Percentiles rank a stretch among this genome's conserved stretches.
These are phyloP conservation scores for Trichonephila clavata DNA, from an alignment of 1,140 invertebrate species.

Conservation along the genomic window DNA sequence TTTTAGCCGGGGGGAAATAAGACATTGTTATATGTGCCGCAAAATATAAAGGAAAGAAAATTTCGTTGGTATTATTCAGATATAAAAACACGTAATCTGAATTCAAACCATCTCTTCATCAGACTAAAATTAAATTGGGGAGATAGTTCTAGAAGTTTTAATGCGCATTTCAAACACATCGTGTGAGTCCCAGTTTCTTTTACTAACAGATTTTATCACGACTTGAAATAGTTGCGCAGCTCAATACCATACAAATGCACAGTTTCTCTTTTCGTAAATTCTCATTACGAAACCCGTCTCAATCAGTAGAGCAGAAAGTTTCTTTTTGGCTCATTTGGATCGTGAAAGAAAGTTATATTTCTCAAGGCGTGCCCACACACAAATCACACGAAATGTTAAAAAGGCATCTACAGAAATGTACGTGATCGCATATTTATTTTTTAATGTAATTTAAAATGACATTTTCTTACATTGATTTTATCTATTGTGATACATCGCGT, in stretches of 20 bases:
- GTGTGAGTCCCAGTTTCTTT: neutral
- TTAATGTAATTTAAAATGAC: too few species aligned
- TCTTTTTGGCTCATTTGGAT: constrained; percentile 5
- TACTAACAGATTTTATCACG: neutral
- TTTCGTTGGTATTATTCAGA: neutral
- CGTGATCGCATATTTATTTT: too few species aligned
- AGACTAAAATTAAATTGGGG: neutral
- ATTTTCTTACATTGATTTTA: too few species aligned
- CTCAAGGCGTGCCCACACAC: neutral
- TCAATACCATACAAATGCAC: neutral
- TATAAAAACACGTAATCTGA: neutral
- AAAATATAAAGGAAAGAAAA: neutral
- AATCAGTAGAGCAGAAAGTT: neutral
- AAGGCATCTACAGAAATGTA: neutral
- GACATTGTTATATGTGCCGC: too few species aligned
- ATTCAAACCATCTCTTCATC: neutral
- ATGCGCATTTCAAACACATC: neutral
- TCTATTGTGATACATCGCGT: too few species aligned
- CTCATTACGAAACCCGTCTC: neutral
- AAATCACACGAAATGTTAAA: neutral
- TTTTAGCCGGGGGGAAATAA: too few species aligned
- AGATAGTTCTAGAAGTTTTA: neutral
- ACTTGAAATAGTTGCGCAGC: neutral
- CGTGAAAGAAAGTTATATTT: neutral
- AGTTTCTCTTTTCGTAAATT: neutral